Base-by-base conservation (phyloP, 2,888 invertebrate genomes). In the Drosophila kokeensis region DNA sequence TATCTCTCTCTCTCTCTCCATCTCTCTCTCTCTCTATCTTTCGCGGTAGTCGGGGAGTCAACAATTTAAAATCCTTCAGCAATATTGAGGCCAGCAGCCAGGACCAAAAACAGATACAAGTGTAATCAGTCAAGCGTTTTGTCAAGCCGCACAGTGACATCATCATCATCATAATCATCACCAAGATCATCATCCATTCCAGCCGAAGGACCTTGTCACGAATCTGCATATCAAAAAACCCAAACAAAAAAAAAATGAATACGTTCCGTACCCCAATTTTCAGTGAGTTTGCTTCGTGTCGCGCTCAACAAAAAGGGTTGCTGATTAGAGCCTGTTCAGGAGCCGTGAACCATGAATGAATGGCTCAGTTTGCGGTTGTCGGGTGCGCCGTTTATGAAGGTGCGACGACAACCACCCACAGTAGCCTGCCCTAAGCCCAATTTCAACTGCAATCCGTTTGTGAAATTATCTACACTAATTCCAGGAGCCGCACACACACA, bases 161-260 rank as follows among this genome's bases (percentile, higher is more conserved):
- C 82, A 81, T 71, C 84, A 78, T 69, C 24, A 24, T 24, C 24
- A 81, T 70, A 81, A 73, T 64, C 73, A 53, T 36, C 76, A 49
- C 65, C 42, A 29, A 42, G 67, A 57, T 54, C 65, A 32, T 52
- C 52, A 38, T 50, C 69, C 63, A 49, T 67, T 59, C 38, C 42
- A 52, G 38, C 52, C 62, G 34, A 65, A 76, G 78, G 80, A 80
- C 81, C 65, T 68, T 76, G 68, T 73, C 73, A 70, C 55, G 59
- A 89, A 91, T 91, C 91, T 91, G 90, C 91, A 90, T 91, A 90
- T 91, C 87, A 90, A 90, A 91, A 90, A 90, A 82, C 73, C 48
- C 42, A 36, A 50, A 36, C 59, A 57, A 57, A 59, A 50, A 57
- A 68, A 73, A 60, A 70, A 53, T 69, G 64, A 66, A 53, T 38